phyloP scores from a whole-genome alignment of 2,797 vertebrate genomes.

The Gobionotothen gibberifrons region DNA sequence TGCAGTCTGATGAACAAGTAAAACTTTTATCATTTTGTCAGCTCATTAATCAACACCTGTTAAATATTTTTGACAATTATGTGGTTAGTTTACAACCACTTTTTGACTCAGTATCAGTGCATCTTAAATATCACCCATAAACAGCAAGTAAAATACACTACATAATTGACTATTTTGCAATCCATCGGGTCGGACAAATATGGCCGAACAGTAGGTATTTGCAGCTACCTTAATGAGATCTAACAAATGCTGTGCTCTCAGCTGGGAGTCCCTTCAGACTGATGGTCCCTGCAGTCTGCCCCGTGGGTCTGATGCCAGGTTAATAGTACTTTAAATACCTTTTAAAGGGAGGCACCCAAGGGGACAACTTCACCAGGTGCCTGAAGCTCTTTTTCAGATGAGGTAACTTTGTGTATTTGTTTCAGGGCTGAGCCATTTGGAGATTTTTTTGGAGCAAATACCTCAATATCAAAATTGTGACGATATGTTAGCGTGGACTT shows the following conservation, averaged over 20 bases:
- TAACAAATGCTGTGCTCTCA: not conserved
- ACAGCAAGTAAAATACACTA: not conserved
- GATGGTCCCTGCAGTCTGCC: conserved; percentile 13
- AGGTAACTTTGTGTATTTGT: not conserved
- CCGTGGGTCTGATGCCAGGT: conserved; percentile 25
- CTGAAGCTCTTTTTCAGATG: conserved; percentile 13
- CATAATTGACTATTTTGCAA: not conserved
- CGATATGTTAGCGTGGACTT: no score
- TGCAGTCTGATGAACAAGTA: not conserved
- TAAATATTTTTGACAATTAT: not conserved
- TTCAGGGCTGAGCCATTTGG: no score
- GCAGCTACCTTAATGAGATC: not conserved
- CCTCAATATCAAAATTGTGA: no score
- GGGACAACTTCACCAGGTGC: conserved; percentile 8
- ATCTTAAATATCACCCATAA: not conserved
- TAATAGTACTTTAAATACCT: conserved; percentile 43
- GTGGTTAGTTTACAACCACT: no score
- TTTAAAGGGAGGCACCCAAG: conserved; percentile 1
- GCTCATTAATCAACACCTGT: conserved; percentile 13
- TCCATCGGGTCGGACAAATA: not conserved
- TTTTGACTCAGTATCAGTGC: no score
- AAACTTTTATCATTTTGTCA: not conserved
- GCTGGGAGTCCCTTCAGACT: conserved; percentile 25
- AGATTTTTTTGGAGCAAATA: no score
- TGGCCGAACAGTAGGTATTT: not conserved